Percentiles rank a stretch among this genome's conserved stretches.
These are phyloP conservation scores for Glomeris marginata DNA, from an alignment of 2,888 invertebrate species.

Conservation along the genomic window DNA sequence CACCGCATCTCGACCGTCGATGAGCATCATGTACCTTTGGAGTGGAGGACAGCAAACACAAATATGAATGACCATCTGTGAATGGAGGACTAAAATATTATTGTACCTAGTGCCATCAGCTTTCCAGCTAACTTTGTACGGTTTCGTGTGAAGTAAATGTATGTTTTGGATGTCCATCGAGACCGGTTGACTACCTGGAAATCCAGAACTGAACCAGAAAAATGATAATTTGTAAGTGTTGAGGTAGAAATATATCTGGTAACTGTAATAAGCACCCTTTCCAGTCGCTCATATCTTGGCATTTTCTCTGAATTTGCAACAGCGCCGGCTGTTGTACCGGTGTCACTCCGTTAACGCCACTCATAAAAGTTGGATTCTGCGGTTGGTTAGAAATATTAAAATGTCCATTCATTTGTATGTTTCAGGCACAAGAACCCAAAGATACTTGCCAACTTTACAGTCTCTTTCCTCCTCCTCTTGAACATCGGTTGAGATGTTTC, in stretches of 20 bases:
- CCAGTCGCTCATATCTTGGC: conserved; percentile 71
- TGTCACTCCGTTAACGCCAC: conserved; percentile 63
- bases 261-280: too few species aligned
- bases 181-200: conserved; percentile 95
- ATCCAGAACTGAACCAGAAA: conserved; percentile 53
- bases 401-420: too few species aligned
- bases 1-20: conserved; percentile 66
- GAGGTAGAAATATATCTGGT: too few species aligned
- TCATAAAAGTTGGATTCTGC: conserved; percentile 60
- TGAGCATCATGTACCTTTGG: conserved; percentile 84
- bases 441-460: conserved; percentile 1
- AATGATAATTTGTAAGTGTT: too few species aligned
- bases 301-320: conserved; percentile 51
- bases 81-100: conserved; percentile 16
- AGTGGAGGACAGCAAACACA: background rate
- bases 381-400: background rate
- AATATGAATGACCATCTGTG: background rate
- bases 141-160: conserved; percentile 52
- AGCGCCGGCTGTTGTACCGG: conserved; percentile 47
- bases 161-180: conserved; percentile 84
- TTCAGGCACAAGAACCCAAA: too few species aligned
- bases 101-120: conserved; percentile 93
- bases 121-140: conserved; percentile 97
- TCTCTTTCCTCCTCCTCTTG: conserved; percentile 9
- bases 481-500: background rate